Percentiles rank a stretch among this genome's conserved stretches.
Conservation (phyloP, 1,140 invertebrate genomes). For the Schmidtea mediterranea region DNA sequence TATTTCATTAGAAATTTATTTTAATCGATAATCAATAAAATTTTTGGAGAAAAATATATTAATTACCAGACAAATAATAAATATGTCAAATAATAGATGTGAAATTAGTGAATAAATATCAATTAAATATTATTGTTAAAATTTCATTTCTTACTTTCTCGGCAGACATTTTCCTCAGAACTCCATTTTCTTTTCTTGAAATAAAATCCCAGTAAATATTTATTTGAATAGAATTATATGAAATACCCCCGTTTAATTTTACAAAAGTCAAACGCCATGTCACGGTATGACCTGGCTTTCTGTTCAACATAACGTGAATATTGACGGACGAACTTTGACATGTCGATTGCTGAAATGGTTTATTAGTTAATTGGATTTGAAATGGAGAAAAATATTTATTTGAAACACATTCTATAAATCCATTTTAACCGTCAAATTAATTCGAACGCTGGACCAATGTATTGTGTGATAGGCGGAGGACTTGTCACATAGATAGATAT, state of each 20-base stretch:
- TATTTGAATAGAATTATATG: not conserved
- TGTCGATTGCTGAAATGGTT: slow-evolving; percentile 61
- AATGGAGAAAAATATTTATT: not conserved
- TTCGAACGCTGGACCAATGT: no score
- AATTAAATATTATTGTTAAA: no score
- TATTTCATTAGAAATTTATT: no score
- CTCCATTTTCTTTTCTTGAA: not conserved
- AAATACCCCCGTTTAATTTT: slow-evolving; percentile 88
- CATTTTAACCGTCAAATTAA: no score
- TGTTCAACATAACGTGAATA: slow-evolving; percentile 97
- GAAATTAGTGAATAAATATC: no score
- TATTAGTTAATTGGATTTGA: not conserved
- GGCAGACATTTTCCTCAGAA: slow-evolving; percentile 45
- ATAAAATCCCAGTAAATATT: not conserved
- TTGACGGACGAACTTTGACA: slow-evolving; percentile 89
- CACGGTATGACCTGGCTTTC: slow-evolving; percentile 85
- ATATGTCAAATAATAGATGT: no score
- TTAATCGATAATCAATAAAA: no score
- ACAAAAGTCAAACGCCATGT: slow-evolving; percentile 96
- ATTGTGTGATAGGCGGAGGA: no score
- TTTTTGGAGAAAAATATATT: no score
- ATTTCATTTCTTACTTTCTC: slow-evolving; percentile 38
- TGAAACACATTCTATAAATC: not conserved
- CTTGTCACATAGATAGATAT: no score
- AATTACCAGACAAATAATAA: no score